phyloP scores from a whole-genome alignment of 2,113 vertebrate species.

The Poeciliopsis retropinna region DNA sequence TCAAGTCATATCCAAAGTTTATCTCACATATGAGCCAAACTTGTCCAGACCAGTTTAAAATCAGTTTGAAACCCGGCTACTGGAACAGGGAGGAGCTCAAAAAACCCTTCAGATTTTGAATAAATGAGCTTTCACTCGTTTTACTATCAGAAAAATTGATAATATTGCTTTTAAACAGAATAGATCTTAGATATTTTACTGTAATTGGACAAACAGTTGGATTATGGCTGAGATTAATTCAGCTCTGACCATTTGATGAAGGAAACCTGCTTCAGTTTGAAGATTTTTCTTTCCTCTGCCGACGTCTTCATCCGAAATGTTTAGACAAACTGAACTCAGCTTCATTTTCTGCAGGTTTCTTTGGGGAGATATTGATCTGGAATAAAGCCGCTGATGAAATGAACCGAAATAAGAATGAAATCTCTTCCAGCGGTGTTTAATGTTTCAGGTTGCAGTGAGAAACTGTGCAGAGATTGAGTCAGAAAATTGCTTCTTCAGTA shows the following conservation, averaged over 20 bases:
- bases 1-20: neutral
- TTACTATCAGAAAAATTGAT: neutral
- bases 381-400: neutral
- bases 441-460: constrained; percentile 16
- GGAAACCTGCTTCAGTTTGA: neutral
- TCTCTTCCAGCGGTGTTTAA: neutral
- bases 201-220: neutral
- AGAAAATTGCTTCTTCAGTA: constrained; percentile 43
- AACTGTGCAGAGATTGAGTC: constrained; percentile 38
- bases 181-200: neutral
- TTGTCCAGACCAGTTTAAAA: neutral
- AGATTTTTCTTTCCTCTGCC: neutral
- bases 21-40: neutral
- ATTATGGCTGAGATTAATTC: neutral
- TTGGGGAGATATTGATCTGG: neutral
- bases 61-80: neutral
- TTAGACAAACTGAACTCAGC: neutral
- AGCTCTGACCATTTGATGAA: neutral
- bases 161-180: neutral
- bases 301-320: neutral
- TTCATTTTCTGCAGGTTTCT: neutral
- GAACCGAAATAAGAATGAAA: neutral
- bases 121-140: too few species aligned
- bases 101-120: too few species aligned
- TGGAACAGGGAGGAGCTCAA: too few species aligned